Evolutionary conservation across 2,113 vertebrate genomes (phyloP).

Genomic region (Ciconia maguari): DNA sequence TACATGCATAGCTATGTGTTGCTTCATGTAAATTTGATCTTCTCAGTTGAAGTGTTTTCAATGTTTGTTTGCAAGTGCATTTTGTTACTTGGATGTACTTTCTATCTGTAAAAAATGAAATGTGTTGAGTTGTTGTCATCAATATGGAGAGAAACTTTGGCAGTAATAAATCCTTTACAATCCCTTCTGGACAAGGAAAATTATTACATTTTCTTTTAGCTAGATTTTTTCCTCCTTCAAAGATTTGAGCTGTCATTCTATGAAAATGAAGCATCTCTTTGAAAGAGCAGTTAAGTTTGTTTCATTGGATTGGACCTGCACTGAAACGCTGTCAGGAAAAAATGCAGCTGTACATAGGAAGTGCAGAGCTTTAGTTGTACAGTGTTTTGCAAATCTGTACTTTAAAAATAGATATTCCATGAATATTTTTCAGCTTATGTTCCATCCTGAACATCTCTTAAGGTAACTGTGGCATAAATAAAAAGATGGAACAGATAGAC

Average conservation of each 20-base stretch:
- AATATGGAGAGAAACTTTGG: not conserved
- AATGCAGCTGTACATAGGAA: not conserved
- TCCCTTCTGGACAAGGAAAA: not conserved
- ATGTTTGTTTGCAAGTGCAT: not conserved
- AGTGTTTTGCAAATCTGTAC: not conserved
- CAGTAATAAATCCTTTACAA: not conserved
- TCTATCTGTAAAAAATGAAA: not conserved
- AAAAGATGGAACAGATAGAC: not conserved
- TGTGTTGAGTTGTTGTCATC: not conserved
- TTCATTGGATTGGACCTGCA: not conserved
- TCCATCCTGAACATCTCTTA: not conserved
- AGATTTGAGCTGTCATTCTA: not conserved
- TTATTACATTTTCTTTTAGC: not conserved
- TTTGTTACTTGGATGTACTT: conserved; percentile 20
- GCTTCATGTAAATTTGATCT: not conserved
- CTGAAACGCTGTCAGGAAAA: not conserved
- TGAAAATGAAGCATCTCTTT: not conserved
- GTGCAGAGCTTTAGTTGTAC: not conserved
- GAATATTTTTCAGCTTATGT: not conserved
- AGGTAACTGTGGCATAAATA: not conserved
- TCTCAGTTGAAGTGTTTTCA: not conserved
- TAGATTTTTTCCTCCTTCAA: not conserved
- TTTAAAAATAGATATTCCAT: not conserved
- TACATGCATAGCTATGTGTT: not conserved
- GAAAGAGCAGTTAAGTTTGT: not conserved